A percentile compares a stretch with the other conserved stretches of the same genome.
Conservation (phyloP, 2,888 invertebrate species). For the Endotricha flammealis region DNA sequence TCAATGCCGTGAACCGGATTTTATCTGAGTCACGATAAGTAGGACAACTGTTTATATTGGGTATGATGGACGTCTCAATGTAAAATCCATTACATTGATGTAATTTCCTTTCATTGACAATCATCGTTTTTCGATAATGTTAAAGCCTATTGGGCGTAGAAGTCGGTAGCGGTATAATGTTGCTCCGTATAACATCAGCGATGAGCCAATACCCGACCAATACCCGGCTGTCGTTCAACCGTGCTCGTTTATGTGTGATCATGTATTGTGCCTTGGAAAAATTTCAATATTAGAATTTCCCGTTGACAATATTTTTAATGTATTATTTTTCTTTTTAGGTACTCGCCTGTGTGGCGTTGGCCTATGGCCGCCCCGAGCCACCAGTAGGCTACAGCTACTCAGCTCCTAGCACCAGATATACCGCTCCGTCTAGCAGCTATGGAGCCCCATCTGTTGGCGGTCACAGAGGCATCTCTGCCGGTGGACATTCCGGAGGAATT, state of each 20-base stretch:
- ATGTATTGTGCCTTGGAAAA: neutral
- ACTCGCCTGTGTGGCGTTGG: slow-evolving; percentile 70
- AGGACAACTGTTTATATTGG: neutral
- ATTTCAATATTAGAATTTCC: neutral
- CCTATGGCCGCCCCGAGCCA: slow-evolving; percentile 70
- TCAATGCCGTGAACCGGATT: neutral
- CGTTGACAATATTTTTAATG: slow-evolving; percentile 1
- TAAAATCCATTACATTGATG: neutral
- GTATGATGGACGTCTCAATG: slow-evolving; percentile 3
- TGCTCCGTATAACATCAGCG: neutral
- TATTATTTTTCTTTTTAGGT: slow-evolving; percentile 47
- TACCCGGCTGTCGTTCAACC: neutral
- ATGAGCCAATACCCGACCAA: neutral
- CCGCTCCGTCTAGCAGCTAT: slow-evolving; percentile 44
- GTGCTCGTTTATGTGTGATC: neutral
- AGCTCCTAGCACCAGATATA: slow-evolving; percentile 46
- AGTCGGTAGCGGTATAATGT: neutral
- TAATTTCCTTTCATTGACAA: slow-evolving; percentile 5
- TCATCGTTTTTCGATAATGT: slow-evolving; percentile 1
- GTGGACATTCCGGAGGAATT: slow-evolving; percentile 44
- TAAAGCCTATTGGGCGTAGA: neutral
- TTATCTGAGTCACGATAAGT: neutral
- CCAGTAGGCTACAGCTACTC: slow-evolving; percentile 72
- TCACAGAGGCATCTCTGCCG: slow-evolving; percentile 38
- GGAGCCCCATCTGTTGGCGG: slow-evolving; percentile 42